These are phyloP conservation scores for Arctocebus calabarensis DNA, from an alignment of 2,797 vertebrate species.

Conservation along the genomic window DNA sequence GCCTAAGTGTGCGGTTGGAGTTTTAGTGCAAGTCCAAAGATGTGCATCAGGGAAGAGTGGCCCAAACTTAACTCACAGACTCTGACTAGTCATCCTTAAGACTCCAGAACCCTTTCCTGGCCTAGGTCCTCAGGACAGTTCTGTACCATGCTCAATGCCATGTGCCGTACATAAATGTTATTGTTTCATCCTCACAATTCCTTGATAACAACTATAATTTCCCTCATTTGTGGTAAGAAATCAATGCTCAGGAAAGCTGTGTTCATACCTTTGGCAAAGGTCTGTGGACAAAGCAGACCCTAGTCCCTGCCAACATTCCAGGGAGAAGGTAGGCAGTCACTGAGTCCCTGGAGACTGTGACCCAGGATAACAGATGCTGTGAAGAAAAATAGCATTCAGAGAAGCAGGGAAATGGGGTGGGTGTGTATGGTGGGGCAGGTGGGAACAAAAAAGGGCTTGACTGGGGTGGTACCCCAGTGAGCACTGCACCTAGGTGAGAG, in stretches of 20 bases:
- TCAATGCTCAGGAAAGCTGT: not conserved
- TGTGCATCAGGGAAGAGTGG: not conserved
- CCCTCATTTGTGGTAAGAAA: not conserved
- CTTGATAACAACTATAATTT: constrained; percentile 23
- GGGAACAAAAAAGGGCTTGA: not conserved
- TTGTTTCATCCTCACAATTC: not conserved
- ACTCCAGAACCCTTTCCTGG: not conserved
- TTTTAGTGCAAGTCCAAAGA: not conserved
- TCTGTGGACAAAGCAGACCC: constrained; percentile 20
- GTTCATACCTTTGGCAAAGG: not conserved
- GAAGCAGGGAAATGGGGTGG: not conserved
- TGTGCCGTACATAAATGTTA: not conserved
- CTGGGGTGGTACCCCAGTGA: too few species aligned
- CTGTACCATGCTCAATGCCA: not conserved
- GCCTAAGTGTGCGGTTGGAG: accelerated
- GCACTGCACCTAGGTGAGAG: not conserved
- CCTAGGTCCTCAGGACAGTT: not conserved
- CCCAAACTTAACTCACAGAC: not conserved
- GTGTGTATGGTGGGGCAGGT: too few species aligned
- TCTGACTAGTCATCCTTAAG: not conserved
- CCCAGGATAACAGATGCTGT: not conserved
- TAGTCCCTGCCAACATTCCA: not conserved
- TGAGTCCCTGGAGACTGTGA: not conserved
- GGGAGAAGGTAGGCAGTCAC: not conserved
- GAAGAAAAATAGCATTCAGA: not conserved